Percentiles rank a stretch among this genome's conserved stretches.
phyloP scores from a whole-genome alignment of 1,140 invertebrate genomes.

The Ridgeia piscesae region DNA sequence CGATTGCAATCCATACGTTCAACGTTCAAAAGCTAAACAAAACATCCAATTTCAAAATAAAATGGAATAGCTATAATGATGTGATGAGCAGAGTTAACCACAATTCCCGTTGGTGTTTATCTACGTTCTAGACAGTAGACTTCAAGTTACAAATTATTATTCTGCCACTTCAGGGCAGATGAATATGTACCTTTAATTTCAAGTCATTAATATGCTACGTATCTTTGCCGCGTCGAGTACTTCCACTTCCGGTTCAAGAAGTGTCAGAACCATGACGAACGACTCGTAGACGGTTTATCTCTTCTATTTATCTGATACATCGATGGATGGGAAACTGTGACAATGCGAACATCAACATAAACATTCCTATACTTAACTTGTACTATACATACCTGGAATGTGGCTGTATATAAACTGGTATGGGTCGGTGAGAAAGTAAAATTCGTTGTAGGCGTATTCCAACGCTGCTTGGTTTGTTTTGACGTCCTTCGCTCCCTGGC shows the following conservation, averaged over 20 bases:
- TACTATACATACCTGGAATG: background rate
- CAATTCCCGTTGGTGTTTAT: no score
- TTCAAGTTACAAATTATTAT: no score
- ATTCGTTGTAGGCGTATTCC: constrained; percentile 9
- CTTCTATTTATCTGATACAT: background rate
- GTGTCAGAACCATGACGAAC: background rate
- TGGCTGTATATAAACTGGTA: constrained; percentile 20
- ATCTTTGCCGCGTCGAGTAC: no score
- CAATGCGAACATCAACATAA: background rate
- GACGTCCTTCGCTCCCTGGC: background rate
- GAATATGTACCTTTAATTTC: no score
- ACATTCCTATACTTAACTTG: background rate
- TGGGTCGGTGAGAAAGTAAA: constrained; percentile 23
- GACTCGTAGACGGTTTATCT: background rate
- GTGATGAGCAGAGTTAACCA: no score
- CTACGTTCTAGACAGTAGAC: no score
- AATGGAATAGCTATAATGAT: no score
- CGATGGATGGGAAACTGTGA: background rate
- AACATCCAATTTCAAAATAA: no score
- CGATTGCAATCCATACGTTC: no score
- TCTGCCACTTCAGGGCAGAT: no score
- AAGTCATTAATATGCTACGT: no score
- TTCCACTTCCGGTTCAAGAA: background rate
- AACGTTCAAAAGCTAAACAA: no score
- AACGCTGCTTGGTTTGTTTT: background rate